A percentile compares a stretch with the other conserved stretches of the same genome.
These are phyloP conservation scores for Physeter macrocephalus DNA, from an alignment of 2,113 vertebrate species.

Conservation along the genomic window DNA sequence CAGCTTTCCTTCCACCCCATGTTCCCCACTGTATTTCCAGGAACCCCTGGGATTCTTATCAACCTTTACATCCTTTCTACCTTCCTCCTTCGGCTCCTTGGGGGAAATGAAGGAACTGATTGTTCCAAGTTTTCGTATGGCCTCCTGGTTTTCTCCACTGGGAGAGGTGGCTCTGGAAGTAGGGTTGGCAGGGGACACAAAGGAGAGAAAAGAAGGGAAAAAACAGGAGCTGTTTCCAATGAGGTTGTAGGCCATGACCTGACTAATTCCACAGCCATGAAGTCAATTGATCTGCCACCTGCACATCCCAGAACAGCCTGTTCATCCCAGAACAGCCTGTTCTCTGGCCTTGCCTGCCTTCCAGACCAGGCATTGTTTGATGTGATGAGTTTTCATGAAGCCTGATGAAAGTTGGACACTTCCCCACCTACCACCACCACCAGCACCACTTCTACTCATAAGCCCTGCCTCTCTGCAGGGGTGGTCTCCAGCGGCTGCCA, in stretches of 20 bases:
- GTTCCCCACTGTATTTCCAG: conserved; percentile 27
- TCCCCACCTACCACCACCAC: too few species aligned
- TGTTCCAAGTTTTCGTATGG: conserved; percentile 43
- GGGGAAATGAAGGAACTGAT: conserved; percentile 8
- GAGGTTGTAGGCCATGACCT: background rate
- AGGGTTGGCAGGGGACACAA: conserved; percentile 32
- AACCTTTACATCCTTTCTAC: conserved; percentile 53
- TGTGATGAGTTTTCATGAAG: background rate
- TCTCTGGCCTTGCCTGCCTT: background rate
- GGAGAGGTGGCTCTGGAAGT: conserved; percentile 31
- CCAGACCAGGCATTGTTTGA: background rate
- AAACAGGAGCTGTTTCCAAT: background rate
- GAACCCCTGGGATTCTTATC: conserved; percentile 42
- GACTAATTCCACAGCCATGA: conserved; percentile 40
- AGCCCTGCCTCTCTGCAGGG: background rate
- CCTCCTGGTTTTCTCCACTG: conserved; percentile 29
- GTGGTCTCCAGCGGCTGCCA: background rate
- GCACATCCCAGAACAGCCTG: background rate
- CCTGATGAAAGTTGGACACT: background rate
- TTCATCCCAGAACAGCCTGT: conserved; percentile 31
- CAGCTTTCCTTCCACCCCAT: background rate
- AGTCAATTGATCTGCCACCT: background rate
- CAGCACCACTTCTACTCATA: background rate
- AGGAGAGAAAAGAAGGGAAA: conserved; percentile 54
- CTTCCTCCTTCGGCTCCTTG: conserved; percentile 55